phyloP scores from a whole-genome alignment of 2,888 invertebrate species.

The Phorcus lineatus region DNA sequence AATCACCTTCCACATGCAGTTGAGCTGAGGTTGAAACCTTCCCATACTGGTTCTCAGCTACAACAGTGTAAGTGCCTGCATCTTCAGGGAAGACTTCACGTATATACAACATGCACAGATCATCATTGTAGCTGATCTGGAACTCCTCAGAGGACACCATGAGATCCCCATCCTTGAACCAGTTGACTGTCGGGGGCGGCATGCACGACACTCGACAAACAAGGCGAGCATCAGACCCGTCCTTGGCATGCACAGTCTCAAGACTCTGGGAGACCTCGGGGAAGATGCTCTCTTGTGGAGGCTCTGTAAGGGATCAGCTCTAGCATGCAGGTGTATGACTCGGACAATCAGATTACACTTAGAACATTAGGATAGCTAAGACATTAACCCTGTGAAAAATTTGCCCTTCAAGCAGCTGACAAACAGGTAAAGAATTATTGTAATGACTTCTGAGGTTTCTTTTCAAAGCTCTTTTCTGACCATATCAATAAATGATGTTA shows the following conservation, averaged over 20 bases:
- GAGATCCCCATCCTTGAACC: constrained; percentile 87
- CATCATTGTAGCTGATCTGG: constrained; percentile 76
- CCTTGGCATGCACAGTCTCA: constrained; percentile 54
- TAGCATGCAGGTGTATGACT: background rate
- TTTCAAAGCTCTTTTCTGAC: no score
- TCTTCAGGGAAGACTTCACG: constrained; percentile 82
- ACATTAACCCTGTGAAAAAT: no score
- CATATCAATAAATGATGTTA: no score
- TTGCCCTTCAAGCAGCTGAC: no score
- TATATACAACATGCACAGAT: constrained; percentile 79
- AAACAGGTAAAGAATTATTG: no score
- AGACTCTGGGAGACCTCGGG: constrained; percentile 63
- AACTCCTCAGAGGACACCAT: constrained; percentile 80
- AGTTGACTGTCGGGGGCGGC: constrained; percentile 80
- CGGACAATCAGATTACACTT: background rate
- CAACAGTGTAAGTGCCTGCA: constrained; percentile 86
- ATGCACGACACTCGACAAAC: constrained; percentile 72
- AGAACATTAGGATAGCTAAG: no score
- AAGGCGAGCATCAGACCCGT: constrained; percentile 67
- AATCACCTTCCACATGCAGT: constrained; percentile 79
- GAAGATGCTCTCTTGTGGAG: constrained; percentile 49
- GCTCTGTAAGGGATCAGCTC: constrained; percentile 40
- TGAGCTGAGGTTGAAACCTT: constrained; percentile 87
- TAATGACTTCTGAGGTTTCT: no score
- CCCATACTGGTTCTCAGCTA: constrained; percentile 83